phyloP scores from a whole-genome alignment of 2,888 invertebrate species.

The Thysanoteuthis rhombus region DNA sequence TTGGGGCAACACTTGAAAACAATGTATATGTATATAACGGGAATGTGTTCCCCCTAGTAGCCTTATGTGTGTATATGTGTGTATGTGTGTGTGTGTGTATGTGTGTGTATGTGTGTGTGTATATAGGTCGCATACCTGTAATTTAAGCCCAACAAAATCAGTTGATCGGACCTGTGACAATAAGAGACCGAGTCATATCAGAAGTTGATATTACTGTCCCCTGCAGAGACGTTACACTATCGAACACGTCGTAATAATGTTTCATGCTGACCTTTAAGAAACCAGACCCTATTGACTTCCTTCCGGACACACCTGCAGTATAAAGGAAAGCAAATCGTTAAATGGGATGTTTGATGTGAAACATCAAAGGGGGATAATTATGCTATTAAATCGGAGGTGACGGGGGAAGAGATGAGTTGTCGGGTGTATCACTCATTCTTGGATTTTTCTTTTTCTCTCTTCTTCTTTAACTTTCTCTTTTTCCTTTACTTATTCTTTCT shows the following conservation, averaged over 20 bases:
- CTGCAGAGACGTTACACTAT: neutral
- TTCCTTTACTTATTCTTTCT: neutral
- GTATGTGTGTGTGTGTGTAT: neutral
- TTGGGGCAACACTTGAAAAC: no score
- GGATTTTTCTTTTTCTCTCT: neutral
- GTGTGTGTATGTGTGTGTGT: neutral
- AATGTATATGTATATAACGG: no score
- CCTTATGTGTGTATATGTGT: no score
- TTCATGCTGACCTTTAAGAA: neutral
- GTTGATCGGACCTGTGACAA: neutral
- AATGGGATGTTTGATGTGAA: neutral
- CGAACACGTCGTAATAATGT: conserved; percentile 12
- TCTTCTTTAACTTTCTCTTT: neutral
- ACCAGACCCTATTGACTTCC: neutral
- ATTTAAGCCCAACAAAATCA: neutral
- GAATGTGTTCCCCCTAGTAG: no score
- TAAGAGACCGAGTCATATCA: neutral
- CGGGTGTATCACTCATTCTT: neutral
- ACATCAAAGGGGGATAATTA: neutral
- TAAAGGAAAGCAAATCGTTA: neutral
- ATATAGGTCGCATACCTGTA: neutral
- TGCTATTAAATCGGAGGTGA: neutral
- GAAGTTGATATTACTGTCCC: neutral
- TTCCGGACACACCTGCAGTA: neutral
- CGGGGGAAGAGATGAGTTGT: neutral